Percentiles rank a stretch among this genome's conserved stretches.
These are phyloP conservation scores for Glaucidium brasilianum DNA, from an alignment of 2,113 vertebrate genomes.

Conservation along the genomic window DNA sequence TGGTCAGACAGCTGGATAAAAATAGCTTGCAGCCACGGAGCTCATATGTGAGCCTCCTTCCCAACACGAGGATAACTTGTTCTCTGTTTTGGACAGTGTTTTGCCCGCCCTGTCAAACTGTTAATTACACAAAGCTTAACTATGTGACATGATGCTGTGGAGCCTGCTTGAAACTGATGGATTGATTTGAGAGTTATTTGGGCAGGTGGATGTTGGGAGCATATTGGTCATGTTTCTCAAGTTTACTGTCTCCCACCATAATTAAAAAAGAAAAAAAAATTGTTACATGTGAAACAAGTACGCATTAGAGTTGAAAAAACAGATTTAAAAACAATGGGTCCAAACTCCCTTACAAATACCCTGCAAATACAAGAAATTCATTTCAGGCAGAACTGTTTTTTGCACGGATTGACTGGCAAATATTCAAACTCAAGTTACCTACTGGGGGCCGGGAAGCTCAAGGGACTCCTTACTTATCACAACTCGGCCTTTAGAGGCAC, in stretches of 20 bases:
- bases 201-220: not conserved
- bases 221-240: not conserved
- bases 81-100: not conserved
- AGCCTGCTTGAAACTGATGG: not conserved
- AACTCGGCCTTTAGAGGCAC: not conserved
- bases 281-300: not conserved
- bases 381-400: not conserved
- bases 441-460: not conserved
- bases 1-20: not conserved
- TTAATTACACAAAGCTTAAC: not conserved
- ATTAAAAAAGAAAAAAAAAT: not conserved
- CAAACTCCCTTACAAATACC: not conserved
- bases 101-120: not conserved
- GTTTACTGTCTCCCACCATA: not conserved
- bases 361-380: not conserved
- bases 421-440: fast-evolving
- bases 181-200: not conserved
- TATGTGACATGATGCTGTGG: not conserved
- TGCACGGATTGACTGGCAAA: not conserved
- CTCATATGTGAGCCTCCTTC: not conserved
- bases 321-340: not conserved
- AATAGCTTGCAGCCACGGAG: not conserved
- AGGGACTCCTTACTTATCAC: not conserved
- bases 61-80: not conserved
- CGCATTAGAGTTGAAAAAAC: fast-evolving